phyloP scores from a whole-genome alignment of 2,113 vertebrate species.

The Poeciliopsis occidentalis region DNA sequence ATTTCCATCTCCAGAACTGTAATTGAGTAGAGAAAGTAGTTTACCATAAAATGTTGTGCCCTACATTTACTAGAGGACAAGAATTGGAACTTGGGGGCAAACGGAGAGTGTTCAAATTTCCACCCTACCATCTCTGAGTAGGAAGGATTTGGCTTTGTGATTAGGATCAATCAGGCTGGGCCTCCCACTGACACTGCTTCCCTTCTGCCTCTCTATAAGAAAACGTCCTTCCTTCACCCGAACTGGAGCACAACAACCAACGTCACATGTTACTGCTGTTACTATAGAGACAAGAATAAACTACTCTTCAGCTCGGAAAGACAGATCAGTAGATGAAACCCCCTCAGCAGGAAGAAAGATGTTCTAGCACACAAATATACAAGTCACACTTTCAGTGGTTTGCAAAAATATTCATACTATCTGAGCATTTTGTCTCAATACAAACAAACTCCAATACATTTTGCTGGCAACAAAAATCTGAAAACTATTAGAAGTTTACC shows the following conservation, averaged over 20 bases:
- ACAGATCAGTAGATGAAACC: conserved; percentile 3
- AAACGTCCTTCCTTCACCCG: conserved; percentile 3
- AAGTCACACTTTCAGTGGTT: neutral
- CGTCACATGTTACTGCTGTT: conserved; percentile 40
- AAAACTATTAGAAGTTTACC: neutral
- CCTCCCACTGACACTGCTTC: conserved; percentile 36
- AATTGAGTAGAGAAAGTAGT: conserved; percentile 20
- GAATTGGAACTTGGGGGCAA: neutral
- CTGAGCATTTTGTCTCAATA: neutral
- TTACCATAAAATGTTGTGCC: conserved; percentile 11
- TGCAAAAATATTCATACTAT: neutral
- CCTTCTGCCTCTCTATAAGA: conserved; percentile 7
- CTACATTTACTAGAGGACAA: conserved; percentile 46
- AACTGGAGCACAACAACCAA: conserved; percentile 4
- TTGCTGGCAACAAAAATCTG: neutral
- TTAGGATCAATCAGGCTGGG: conserved; percentile 30
- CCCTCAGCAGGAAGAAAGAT: conserved; percentile 5
- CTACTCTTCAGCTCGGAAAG: conserved; percentile 13
- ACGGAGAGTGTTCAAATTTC: conserved; percentile 19
- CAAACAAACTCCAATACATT: neutral
- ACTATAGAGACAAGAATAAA: conserved; percentile 43
- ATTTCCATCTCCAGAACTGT: conserved; percentile 30
- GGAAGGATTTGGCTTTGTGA: conserved; percentile 41
- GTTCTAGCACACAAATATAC: neutral
- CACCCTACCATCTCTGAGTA: conserved; percentile 40